Percentiles rank a stretch among this genome's conserved stretches.
phyloP scores from a whole-genome alignment of 2,797 vertebrate species.

The Eulemur rubriventer region DNA sequence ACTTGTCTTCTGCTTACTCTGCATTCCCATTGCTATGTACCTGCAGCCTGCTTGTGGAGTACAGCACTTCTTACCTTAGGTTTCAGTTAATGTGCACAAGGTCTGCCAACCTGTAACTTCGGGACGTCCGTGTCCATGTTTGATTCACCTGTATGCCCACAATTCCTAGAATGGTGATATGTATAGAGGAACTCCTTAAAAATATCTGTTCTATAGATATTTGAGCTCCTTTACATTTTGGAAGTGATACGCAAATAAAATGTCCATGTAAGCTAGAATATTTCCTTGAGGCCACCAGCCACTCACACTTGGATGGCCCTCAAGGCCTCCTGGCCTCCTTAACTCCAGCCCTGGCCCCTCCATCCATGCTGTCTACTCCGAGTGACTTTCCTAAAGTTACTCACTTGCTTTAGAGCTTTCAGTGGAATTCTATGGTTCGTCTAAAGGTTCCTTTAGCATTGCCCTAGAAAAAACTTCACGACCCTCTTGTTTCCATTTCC shows the following conservation, averaged over 20 bases:
- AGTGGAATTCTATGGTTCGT: background rate
- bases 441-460: background rate
- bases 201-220: background rate
- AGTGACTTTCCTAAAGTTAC: background rate
- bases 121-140: background rate
- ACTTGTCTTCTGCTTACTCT: background rate
- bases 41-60: background rate
- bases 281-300: background rate
- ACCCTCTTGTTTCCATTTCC: accelerated
- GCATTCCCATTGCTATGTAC: background rate
- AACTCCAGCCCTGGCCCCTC: background rate
- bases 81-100: background rate
- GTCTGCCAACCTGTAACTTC: background rate
- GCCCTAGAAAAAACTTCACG: background rate
- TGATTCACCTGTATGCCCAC: background rate
- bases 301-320: background rate
- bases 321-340: background rate
- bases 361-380: background rate
- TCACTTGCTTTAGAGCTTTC: background rate
- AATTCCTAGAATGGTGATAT: background rate
- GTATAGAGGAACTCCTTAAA: background rate
- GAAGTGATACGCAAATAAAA: background rate
- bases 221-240: background rate
- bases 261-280: background rate
- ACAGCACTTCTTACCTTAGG: background rate